Percentiles rank a stretch among this genome's conserved stretches.
phyloP scores from a whole-genome alignment of 2,888 invertebrate genomes.

The Synergus itoensis region DNA sequence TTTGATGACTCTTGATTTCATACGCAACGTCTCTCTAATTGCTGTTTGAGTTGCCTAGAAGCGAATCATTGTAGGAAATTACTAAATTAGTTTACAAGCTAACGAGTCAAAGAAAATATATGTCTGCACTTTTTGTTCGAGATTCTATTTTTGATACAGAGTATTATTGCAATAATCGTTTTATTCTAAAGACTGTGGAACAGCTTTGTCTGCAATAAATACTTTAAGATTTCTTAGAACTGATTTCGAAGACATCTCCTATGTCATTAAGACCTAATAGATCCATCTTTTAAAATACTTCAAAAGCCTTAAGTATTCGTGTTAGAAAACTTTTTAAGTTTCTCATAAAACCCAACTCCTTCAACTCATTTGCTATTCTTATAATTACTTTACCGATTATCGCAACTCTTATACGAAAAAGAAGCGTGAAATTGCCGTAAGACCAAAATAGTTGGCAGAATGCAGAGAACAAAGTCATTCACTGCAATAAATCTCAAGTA shows the following conservation, averaged over 20 bases:
- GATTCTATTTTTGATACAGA: no score
- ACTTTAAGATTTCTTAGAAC: background rate
- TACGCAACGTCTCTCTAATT: constrained; percentile 17
- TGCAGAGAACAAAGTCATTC: background rate
- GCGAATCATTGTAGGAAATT: background rate
- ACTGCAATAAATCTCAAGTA: background rate
- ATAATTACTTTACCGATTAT: background rate
- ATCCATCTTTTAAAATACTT: background rate
- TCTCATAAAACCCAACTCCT: background rate
- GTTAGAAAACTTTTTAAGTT: no score
- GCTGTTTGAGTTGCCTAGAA: background rate
- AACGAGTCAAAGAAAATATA: background rate
- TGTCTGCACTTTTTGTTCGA: background rate
- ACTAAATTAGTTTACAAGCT: background rate
- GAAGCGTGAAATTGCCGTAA: background rate
- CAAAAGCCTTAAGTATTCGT: background rate
- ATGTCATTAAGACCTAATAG: background rate
- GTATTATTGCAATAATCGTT: no score
- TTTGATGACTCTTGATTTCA: constrained; percentile 10
- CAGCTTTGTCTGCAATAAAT: background rate
- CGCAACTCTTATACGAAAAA: background rate
- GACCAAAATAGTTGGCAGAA: background rate
- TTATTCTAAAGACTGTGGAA: no score
- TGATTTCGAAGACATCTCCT: background rate
- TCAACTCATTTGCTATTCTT: background rate